phyloP scores from a whole-genome alignment of 2,113 vertebrate genomes.

The Serinus canaria region DNA sequence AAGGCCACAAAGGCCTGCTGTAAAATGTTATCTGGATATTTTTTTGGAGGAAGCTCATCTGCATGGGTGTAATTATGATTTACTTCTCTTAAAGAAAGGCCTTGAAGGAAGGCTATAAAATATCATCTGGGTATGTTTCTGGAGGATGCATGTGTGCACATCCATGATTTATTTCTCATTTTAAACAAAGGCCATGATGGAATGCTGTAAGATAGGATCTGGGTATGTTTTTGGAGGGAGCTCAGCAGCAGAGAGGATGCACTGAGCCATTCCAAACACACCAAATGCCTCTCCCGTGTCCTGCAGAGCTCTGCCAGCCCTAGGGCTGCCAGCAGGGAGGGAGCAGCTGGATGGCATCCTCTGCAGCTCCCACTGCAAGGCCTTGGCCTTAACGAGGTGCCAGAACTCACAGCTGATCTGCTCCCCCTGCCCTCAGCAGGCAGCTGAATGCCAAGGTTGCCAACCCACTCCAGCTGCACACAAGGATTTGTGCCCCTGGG shows the following conservation, averaged over 20 bases:
- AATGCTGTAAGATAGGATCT: background rate
- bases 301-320: background rate
- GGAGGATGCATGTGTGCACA: too few relatives aligned
- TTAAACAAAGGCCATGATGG: too few relatives aligned
- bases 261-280: background rate
- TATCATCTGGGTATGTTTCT: too few relatives aligned
- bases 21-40: background rate
- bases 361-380: background rate
- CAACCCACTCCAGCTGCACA: fast-evolving
- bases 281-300: fast-evolving
- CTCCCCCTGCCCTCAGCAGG: background rate
- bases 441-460: background rate
- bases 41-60: background rate
- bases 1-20: background rate
- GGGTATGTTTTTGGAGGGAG: background rate
- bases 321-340: background rate
- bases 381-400: background rate
- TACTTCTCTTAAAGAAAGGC: too few relatives aligned
- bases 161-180: too few relatives aligned
- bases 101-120: too few relatives aligned
- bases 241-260: background rate
- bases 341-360: background rate
- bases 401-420: background rate
- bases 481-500: background rate
- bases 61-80: too few relatives aligned